Percentiles rank a stretch among this genome's conserved stretches.
These are phyloP conservation scores for Piscicola geometra DNA, from an alignment of 2,888 invertebrate species.

Conservation along the genomic window DNA sequence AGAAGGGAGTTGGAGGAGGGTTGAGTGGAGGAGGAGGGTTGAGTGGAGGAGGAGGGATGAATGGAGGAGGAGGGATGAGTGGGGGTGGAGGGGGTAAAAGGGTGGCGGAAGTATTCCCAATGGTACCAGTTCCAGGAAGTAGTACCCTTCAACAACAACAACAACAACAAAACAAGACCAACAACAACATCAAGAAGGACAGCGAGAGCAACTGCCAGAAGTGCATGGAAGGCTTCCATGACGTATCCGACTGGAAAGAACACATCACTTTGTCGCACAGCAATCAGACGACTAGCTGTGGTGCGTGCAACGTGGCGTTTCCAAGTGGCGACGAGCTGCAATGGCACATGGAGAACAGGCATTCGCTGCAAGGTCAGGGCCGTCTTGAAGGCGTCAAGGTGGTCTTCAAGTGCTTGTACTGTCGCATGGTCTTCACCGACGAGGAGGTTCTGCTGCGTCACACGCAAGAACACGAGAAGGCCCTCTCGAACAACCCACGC, in stretches of 20 bases:
- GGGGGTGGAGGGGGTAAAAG: not conserved
- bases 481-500: constrained; percentile 1
- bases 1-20: not conserved
- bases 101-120: not conserved
- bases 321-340: constrained; percentile 36
- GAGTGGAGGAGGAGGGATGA: not conserved
- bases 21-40: not conserved
- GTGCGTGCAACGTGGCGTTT: constrained; percentile 36
- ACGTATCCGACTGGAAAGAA: constrained; percentile 34
- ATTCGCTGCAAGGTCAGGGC: not conserved
- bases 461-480: constrained; percentile 37
- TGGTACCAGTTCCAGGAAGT: not conserved
- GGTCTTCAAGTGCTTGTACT: constrained; percentile 38
- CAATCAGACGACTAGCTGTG: constrained; percentile 37
- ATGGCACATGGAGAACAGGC: constrained; percentile 32
- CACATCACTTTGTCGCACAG: constrained; percentile 39
- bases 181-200: not conserved
- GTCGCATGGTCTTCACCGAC: constrained; percentile 35
- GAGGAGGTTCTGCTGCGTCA: constrained; percentile 36
- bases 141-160: not conserved
- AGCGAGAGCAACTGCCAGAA: constrained; percentile 28
- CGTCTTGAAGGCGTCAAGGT: constrained; percentile 35
- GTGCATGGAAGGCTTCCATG: constrained; percentile 37
- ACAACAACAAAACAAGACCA: not conserved
- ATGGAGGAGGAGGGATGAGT: not conserved